These are phyloP conservation scores for Ectropis grisescens DNA, from an alignment of 1,140 invertebrate species.

Conservation along the genomic window DNA sequence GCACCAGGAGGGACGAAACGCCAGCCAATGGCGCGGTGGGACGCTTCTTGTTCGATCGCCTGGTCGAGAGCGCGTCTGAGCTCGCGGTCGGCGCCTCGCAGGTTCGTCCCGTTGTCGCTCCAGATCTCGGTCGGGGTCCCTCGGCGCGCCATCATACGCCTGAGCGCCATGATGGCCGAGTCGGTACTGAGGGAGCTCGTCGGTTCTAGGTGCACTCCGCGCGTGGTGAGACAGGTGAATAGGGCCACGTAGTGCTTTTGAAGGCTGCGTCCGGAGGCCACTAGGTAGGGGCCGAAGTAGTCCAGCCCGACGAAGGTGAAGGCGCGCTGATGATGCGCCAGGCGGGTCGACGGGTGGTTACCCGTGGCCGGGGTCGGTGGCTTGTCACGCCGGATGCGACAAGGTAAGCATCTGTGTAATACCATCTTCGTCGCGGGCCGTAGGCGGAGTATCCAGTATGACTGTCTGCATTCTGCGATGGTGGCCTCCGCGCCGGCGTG, in stretches of 20 bases:
- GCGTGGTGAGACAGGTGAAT: conserved; percentile 35
- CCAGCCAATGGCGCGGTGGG: conserved; percentile 18
- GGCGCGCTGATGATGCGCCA: conserved; percentile 4
- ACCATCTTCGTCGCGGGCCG: neutral
- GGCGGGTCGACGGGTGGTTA: conserved; percentile 1
- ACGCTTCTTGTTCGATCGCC: conserved; percentile 3
- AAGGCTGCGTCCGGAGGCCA: conserved; percentile 13
- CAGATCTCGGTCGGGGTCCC: conserved; percentile 27
- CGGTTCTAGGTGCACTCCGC: conserved; percentile 33
- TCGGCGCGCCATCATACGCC: conserved; percentile 44
- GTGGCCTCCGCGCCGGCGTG: conserved; percentile 7
- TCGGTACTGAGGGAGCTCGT: conserved; percentile 34
- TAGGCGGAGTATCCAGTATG: conserved; percentile 4
- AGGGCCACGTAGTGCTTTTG: conserved; percentile 20
- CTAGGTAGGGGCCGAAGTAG: conserved; percentile 24
- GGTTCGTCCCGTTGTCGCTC: conserved; percentile 47
- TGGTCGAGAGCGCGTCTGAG: neutral
- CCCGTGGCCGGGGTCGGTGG: conserved; percentile 8
- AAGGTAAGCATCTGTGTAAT: neutral
- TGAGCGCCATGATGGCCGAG: conserved; percentile 36
- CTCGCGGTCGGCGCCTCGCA: conserved; percentile 21
- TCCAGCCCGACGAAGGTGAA: conserved; percentile 17
- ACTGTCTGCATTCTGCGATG: conserved; percentile 8
- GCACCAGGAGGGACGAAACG: conserved; percentile 41
- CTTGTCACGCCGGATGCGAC: neutral